Evolutionary conservation across 2,797 vertebrate species (phyloP).

Genomic region (Pangasius macronema): DNA sequence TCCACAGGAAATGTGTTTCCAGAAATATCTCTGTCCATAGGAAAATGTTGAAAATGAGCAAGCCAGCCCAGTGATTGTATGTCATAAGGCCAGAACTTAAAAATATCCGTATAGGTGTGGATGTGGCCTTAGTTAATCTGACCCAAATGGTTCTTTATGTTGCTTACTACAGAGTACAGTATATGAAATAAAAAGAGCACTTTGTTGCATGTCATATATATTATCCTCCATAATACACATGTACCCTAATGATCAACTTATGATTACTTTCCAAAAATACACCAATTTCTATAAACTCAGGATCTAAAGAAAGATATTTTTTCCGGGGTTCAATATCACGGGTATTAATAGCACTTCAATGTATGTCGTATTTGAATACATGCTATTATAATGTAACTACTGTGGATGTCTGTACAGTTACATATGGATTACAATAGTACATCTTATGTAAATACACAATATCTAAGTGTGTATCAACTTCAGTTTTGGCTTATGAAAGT

Average conservation of each 20-base stretch:
- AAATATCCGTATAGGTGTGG: not conserved
- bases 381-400: not conserved
- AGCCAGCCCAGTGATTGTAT: not conserved
- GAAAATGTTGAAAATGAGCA: not conserved
- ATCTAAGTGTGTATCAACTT: not conserved
- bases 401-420: not conserved
- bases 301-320: too few species aligned
- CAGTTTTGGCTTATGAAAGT: not conserved
- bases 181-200: not conserved
- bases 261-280: not conserved
- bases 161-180: not conserved
- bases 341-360: too few species aligned
- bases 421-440: not conserved
- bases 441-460: not conserved
- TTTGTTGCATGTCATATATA: not conserved
- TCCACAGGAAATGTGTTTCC: not conserved
- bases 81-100: not conserved
- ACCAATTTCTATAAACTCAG: not conserved
- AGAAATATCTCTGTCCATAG: not conserved
- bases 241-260: not conserved
- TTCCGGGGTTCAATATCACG: too few species aligned
- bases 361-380: too few species aligned
- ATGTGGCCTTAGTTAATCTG: not conserved
- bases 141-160: not conserved
- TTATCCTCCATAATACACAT: not conserved